phyloP scores from a whole-genome alignment of 2,113 vertebrate species.

The Hemicordylus capensis region DNA sequence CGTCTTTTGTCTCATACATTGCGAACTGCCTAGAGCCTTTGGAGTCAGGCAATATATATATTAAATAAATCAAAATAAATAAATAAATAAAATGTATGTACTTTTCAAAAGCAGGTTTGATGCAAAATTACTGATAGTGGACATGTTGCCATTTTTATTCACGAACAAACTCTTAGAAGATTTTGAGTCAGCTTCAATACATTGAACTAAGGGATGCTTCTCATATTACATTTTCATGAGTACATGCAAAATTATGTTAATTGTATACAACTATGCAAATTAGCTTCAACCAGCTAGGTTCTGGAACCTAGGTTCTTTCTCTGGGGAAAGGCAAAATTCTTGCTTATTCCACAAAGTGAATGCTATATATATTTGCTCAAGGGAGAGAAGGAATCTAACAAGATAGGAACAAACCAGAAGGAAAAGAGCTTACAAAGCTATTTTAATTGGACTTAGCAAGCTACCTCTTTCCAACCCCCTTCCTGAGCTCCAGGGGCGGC shows the following conservation, averaged over 20 bases:
- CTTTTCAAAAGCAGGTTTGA: no score
- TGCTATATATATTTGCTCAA: not conserved
- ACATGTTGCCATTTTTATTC: no score
- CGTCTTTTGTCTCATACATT: no score
- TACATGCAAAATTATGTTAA: constrained; percentile 13
- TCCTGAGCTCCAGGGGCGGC: not conserved
- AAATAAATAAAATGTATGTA: no score
- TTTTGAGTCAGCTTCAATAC: no score
- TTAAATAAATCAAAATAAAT: no score
- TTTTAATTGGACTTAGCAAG: constrained; percentile 8
- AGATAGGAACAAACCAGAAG: not conserved
- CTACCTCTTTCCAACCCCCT: not conserved
- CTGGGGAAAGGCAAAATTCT: not conserved
- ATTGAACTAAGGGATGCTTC: no score
- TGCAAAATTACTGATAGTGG: no score
- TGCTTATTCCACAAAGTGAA: not conserved
- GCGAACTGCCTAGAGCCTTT: no score
- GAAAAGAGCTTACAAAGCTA: not conserved
- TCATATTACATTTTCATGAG: no score
- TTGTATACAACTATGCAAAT: constrained; percentile 1
- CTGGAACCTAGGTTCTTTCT: not conserved
- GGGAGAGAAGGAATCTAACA: not conserved
- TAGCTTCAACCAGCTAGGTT: not conserved
- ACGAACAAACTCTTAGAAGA: no score
- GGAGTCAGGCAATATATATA: no score